These are phyloP conservation scores for Theonella swinhoei DNA, from an alignment of 37 sponge, comb jelly and placozoan genomes.

Conservation along the genomic window DNA sequence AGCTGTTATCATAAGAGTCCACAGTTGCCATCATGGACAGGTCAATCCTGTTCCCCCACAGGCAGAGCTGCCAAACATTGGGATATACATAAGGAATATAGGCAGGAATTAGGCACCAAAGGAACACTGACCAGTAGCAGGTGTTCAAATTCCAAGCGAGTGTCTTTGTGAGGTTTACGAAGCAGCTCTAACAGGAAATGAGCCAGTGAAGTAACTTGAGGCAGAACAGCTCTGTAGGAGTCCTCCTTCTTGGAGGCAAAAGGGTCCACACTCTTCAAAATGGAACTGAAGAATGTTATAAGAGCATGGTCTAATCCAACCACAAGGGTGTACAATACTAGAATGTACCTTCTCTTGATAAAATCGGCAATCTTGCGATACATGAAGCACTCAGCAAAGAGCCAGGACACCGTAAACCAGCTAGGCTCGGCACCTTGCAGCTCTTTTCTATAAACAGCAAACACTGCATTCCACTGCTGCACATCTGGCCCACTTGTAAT, in stretches of 20 bases:
- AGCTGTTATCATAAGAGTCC: constrained; percentile 61
- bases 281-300: constrained; percentile 25
- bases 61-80: constrained; percentile 79
- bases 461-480: constrained; percentile 71
- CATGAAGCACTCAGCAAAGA: constrained; percentile 97
- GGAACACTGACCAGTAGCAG: constrained; percentile 61
- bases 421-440: constrained; percentile 51
- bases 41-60: constrained; percentile 99
- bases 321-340: no score
- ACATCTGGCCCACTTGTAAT: constrained; percentile 65
- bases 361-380: constrained; percentile 84
- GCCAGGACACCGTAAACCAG: constrained; percentile 95
- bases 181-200: constrained; percentile 10
- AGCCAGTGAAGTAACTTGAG: constrained; percentile 28
- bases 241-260: constrained; percentile 76
- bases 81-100: no score
- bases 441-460: constrained; percentile 30
- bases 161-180: neutral
- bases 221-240: constrained; percentile 45
- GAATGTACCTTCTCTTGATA: constrained; percentile 52
- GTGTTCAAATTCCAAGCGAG: constrained; percentile 58
- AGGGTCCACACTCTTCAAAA: constrained; percentile 82
- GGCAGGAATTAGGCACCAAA: neutral
- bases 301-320: neutral
- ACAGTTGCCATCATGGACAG: constrained; percentile 85